Conservation (phyloP, 2,888 invertebrate species). For the Brenthis ino region DNA sequence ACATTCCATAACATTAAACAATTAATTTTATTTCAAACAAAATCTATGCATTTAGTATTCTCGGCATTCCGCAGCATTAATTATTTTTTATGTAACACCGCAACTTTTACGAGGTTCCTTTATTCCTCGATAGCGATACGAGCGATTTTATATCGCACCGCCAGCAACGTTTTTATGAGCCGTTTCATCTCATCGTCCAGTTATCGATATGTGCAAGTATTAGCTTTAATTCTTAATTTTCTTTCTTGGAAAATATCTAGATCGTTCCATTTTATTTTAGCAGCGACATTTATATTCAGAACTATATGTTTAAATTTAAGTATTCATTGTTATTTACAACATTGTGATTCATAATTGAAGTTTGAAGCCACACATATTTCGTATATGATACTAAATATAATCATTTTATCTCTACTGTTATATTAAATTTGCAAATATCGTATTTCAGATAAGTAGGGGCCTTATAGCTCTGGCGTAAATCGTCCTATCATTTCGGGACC, state of each 20-base stretch:
- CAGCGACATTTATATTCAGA: too few relatives aligned
- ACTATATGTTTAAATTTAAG: too few relatives aligned
- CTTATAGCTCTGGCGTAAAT: conserved; percentile 34
- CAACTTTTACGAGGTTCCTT: conserved; percentile 51
- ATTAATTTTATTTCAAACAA: conserved; percentile 30
- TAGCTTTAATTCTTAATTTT: conserved; percentile 62
- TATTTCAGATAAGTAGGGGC: conserved; percentile 33
- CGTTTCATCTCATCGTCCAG: conserved; percentile 54
- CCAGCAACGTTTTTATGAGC: conserved; percentile 59
- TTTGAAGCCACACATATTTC: conserved; percentile 8
- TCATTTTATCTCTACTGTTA: conserved; percentile 20
- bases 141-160: conserved; percentile 55
- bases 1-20: conserved; percentile 16
- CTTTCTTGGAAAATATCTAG: conserved; percentile 42
- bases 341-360: neutral
- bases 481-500: conserved; percentile 34
- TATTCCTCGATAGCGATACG: conserved; percentile 61
- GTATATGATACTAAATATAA: conserved; percentile 16
- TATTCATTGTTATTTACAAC: neutral
- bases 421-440: conserved; percentile 24
- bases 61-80: conserved; percentile 44
- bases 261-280: conserved; percentile 4
- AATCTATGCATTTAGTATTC: conserved; percentile 37
- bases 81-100: conserved; percentile 50
- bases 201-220: conserved; percentile 59